Conservation (phyloP, 2,113 vertebrate genomes). For the Ceuthmochares aereus region DNA sequence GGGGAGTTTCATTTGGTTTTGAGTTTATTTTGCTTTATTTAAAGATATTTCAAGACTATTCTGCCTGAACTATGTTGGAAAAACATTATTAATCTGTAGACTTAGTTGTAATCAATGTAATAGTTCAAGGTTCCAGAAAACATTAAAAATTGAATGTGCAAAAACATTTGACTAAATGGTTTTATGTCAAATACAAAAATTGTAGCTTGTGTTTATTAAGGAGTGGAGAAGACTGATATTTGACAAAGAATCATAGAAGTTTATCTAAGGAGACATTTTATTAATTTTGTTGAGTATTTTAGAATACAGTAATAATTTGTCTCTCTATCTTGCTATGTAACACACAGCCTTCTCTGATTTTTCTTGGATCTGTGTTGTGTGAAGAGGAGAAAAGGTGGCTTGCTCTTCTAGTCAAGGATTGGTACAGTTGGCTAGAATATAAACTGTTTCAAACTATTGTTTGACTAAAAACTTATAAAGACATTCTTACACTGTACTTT, state of each 20-base stretch:
- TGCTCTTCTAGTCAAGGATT: conserved; percentile 25
- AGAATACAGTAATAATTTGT: not conserved
- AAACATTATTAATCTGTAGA: not conserved
- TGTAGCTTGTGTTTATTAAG: not conserved
- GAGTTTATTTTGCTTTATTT: not conserved
- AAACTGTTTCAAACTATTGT: conserved; percentile 20
- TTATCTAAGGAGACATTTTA: not conserved
- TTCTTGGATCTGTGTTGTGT: conserved; percentile 8
- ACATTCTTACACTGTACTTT: conserved; percentile 16
- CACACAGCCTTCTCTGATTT: not conserved
- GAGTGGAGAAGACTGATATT: not conserved
- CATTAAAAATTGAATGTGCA: not conserved
- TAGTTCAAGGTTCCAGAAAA: not conserved
- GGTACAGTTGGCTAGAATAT: conserved; percentile 21
- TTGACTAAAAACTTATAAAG: conserved; percentile 41
- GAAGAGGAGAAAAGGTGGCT: not conserved
- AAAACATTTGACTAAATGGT: not conserved
- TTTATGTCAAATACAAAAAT: not conserved
- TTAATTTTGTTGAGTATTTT: not conserved
- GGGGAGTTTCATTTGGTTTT: not conserved
- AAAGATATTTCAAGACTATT: not conserved
- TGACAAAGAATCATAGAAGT: not conserved
- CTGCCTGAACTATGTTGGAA: not conserved
- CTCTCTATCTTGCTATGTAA: not conserved
- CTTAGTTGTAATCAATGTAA: not conserved